phyloP scores from a whole-genome alignment of 2,888 invertebrate species.

The Apocheima hispidaria region DNA sequence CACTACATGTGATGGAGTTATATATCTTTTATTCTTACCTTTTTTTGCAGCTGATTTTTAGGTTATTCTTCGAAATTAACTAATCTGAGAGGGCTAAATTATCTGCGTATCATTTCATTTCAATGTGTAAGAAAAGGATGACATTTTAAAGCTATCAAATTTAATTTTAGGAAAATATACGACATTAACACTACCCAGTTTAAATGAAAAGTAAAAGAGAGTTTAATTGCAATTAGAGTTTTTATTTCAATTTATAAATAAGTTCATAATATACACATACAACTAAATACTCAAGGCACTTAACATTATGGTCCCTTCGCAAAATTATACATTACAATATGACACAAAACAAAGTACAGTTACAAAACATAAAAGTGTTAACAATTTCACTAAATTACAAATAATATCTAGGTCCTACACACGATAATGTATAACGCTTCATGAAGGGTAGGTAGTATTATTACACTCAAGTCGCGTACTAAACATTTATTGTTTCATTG shows the following conservation, averaged over 20 bases:
- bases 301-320: constrained; percentile 77
- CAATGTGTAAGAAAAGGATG: too few species aligned
- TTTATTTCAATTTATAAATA: constrained; percentile 61
- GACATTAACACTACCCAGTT: neutral
- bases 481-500: too few species aligned
- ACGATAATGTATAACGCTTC: neutral
- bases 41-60: neutral
- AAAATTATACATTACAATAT: constrained; percentile 34
- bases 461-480: too few species aligned
- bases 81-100: too few species aligned
- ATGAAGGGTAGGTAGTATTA: neutral
- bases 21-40: constrained; percentile 17
- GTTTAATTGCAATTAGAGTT: constrained; percentile 55
- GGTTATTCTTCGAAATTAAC: too few species aligned
- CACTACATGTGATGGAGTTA: constrained; percentile 73
- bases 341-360: constrained; percentile 28
- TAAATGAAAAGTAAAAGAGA: constrained; percentile 33
- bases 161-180: neutral
- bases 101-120: too few species aligned
- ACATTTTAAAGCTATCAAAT: neutral
- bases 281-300: constrained; percentile 78
- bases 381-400: constrained; percentile 16
- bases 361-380: constrained; percentile 7
- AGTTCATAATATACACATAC: constrained; percentile 71
- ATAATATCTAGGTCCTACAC: constrained; percentile 10